Conservation (phyloP, 2,797 vertebrate genomes). For the Rallus crepitans region DNA sequence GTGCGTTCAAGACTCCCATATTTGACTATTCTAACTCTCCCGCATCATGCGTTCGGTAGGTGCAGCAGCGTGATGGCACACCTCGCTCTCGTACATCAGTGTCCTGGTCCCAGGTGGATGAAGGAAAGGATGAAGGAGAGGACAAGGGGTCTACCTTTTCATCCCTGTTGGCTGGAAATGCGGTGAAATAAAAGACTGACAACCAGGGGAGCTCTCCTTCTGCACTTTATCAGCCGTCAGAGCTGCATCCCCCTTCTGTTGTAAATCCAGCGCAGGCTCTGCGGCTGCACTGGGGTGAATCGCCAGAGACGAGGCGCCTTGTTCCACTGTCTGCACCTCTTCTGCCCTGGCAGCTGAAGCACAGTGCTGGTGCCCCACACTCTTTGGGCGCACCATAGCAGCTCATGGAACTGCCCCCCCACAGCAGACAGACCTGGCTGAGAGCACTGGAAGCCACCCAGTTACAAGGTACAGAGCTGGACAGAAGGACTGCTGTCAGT, state of each 20-base stretch:
- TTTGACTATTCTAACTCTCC: neutral
- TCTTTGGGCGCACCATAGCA: neutral
- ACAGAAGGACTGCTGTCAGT: neutral
- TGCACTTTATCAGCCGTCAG: neutral
- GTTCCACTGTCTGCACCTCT: fast-evolving
- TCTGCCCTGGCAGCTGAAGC: neutral
- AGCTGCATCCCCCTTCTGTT: neutral
- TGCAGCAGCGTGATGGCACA: neutral
- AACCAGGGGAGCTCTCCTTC: neutral
- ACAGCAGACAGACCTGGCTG: neutral
- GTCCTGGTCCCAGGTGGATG: neutral
- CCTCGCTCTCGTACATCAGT: neutral
- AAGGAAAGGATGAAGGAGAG: neutral
- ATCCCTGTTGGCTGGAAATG: neutral
- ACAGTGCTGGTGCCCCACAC: fast-evolving
- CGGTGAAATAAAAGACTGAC: neutral
- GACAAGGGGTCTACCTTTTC: no score
- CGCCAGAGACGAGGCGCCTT: neutral
- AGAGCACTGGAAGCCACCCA: neutral
- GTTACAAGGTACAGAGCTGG: neutral
- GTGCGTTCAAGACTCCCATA: fast-evolving
- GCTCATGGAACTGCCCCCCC: neutral
- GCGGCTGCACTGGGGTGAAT: neutral
- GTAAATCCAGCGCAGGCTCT: neutral
- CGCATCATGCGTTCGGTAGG: neutral